Evolutionary conservation across 1,140 invertebrate species (phyloP), one percentile per base, ranked within the genome.

Genomic region (Apis cerana): DNA sequence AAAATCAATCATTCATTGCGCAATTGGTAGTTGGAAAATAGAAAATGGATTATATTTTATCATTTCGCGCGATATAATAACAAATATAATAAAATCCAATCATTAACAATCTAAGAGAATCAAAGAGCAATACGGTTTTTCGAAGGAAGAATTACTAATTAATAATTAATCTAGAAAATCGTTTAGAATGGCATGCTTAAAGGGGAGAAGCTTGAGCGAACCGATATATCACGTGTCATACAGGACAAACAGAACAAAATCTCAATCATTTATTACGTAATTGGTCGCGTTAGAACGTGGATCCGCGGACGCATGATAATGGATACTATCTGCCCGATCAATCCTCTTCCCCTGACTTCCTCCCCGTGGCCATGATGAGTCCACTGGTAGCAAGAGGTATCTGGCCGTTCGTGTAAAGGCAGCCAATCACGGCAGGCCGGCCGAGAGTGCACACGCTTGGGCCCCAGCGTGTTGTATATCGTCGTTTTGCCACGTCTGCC

Each of bases 401-500:
- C 62, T 58, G 62, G 75, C 70, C 80, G 83, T 80, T 82, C 83
- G 86, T 86, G 75, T 67, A 82, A 83, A 78, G 74, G 75, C 61
- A 84, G 71, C 85, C 86, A 89, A 86, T 82, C 72, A 75, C 56
- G 71, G 72, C 77, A 68, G 67, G 80, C 83, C 79, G 85, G 82
- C 75, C 70, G 89, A 87, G 74, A 75, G 65, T 33, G 59, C 61
- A 62, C 76, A 67, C 70, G 79, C 68, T 77, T 48, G 71, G 71
- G 61, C 72, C 79, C 71, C 65, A 72, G 70, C 68, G 72, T 75
- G 75, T 80, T 88, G 89, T 85, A 85, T 86, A 89, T 91, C 89
- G 89, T 92, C 86, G 91, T 92, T 92, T 92, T 92, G 91, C 88
- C 90, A 90, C 86, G 91, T 92, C 91, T 92, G 90, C 91, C 90